A percentile compares a stretch with the other conserved stretches of the same genome.
Conservation (phyloP, 2,888 invertebrate species). For the Andricus curvator region DNA sequence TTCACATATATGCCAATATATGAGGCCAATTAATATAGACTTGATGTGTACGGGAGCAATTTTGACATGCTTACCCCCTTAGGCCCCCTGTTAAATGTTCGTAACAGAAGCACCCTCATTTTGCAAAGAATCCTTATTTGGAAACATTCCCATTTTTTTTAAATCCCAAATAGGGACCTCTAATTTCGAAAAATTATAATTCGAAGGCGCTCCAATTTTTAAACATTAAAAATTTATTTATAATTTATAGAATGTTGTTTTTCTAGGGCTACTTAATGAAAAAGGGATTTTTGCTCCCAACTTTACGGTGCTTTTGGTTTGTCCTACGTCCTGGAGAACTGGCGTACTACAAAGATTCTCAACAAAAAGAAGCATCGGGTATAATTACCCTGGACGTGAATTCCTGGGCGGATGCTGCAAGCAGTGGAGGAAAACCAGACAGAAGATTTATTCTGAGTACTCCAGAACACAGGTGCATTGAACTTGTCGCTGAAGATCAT, state of each 20-base stretch:
- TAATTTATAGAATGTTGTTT: not conserved
- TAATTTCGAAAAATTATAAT: not conserved
- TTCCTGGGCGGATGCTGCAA: slow-evolving; percentile 83
- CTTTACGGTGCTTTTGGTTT: slow-evolving; percentile 90
- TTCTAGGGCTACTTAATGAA: slow-evolving; percentile 85
- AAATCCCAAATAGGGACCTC: not conserved
- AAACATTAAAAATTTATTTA: not conserved
- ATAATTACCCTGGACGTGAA: slow-evolving; percentile 83
- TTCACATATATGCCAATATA: no score
- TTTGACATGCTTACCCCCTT: no score
- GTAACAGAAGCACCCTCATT: no score
- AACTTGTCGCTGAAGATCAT: slow-evolving; percentile 87
- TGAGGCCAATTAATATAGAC: no score
- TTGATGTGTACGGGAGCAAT: no score
- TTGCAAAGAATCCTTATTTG: no score
- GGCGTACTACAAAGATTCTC: slow-evolving; percentile 86
- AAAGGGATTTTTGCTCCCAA: slow-evolving; percentile 85
- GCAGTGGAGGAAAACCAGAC: slow-evolving; percentile 79
- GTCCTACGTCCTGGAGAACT: slow-evolving; percentile 87
- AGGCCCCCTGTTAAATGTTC: no score
- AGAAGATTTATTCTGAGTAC: slow-evolving; percentile 85
- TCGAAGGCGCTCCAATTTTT: not conserved
- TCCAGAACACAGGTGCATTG: slow-evolving; percentile 84
- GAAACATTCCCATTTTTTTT: no score
- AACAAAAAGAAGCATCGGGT: slow-evolving; percentile 86